Evolutionary conservation across 2,797 vertebrate species (phyloP).

Genomic region (Melanotaenia parkinsoni): DNA sequence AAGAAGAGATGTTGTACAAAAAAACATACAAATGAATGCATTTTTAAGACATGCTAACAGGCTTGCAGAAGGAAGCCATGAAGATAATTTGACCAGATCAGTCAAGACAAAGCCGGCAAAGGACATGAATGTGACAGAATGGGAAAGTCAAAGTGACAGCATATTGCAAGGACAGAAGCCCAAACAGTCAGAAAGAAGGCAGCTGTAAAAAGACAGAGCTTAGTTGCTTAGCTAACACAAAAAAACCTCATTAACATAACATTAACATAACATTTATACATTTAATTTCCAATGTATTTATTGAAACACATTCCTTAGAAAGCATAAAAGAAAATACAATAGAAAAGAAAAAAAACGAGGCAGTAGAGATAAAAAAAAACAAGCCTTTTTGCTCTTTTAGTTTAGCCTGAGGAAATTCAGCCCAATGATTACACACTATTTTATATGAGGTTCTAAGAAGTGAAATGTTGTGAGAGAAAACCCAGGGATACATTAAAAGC

Average conservation of each 20-base stretch:
- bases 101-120: background rate
- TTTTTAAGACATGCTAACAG: background rate
- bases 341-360: background rate
- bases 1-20: background rate
- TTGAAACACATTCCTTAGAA: background rate
- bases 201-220: background rate
- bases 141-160: background rate
- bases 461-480: background rate
- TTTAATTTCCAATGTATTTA: background rate
- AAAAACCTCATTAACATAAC: background rate
- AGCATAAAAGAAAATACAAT: background rate
- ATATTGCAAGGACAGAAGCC: background rate
- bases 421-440: constrained; percentile 4
- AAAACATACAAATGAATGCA: too few relatives aligned
- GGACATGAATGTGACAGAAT: background rate
- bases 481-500: background rate
- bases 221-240: background rate
- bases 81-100: background rate
- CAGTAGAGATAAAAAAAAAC: background rate
- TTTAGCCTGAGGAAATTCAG: constrained; percentile 13
- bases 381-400: constrained; percentile 3
- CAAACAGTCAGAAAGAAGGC: background rate
- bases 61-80: background rate
- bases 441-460: constrained; percentile 5
- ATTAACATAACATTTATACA: background rate